Evolutionary conservation across 2,888 invertebrate species (phyloP), one percentile per base, ranked within the genome.

Genomic region (Zygothrica quintamaculata): DNA sequence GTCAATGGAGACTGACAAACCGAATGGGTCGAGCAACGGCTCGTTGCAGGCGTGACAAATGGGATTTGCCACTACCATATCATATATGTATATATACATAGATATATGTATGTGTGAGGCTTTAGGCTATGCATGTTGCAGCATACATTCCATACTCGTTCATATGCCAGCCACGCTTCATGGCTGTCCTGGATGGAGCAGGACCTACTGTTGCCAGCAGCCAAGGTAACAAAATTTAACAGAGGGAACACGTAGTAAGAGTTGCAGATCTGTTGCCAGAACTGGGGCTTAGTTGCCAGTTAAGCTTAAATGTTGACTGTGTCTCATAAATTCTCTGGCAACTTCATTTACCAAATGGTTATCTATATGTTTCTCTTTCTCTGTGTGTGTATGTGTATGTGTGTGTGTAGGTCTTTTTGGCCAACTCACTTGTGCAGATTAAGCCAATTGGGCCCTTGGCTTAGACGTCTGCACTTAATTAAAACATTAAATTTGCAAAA

Each of bases 1-100:
- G 76, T 76, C 76, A 76, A 76, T 76, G 79, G 59, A 71, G 76
- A 75, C 72, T 56, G 79, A 71, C 76, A 74, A 65, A 60, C 75
- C 72, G 40, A 72, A 62, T 43, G 53, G 62, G 72, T 57, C 74
- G 56, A 57, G 74, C 46, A 16, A 40, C 64, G 26, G 33, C 53
- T 58, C 50, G 58, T 68, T 76, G 80, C 77, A 57, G 57, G 71
- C 75, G 73, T 85, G 86, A 85, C 80, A 76, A 80, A 80, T 80
- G 86, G 84, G 71, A 85, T 76, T 82, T 68, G 60, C 44, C 11
- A 47, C 8, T 57, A 55, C 44, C 58, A 44, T 50, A 48, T 48
- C 56, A 36, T 50, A 43, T 46, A 50, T 43, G 13, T 13, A 9
- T 39, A 29, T 37, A 7, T 46, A 11, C 22, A 36, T 46, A n/a